phyloP scores from a whole-genome alignment of 1,140 invertebrate genomes.

The Araneus ventricosus region DNA sequence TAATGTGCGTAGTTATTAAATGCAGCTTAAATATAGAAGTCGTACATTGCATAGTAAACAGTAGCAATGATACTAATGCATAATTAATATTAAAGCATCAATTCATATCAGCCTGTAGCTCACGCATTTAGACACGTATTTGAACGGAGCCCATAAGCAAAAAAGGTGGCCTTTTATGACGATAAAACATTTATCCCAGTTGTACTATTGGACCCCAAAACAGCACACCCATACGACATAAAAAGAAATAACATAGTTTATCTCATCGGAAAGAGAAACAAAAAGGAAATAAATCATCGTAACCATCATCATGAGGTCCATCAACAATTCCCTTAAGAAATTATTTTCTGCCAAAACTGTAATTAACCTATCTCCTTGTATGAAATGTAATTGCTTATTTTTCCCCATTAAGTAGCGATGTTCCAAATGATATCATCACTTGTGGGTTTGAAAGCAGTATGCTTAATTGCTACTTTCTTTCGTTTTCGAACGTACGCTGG shows the following conservation, averaged over 20 bases:
- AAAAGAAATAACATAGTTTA: neutral
- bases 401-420: neutral
- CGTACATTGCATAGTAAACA: too few relatives aligned
- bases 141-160: too few relatives aligned
- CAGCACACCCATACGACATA: neutral
- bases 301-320: neutral
- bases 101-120: too few relatives aligned
- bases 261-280: neutral
- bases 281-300: neutral
- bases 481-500: neutral
- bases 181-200: neutral
- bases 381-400: conserved; percentile 3
- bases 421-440: neutral
- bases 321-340: neutral
- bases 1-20: too few relatives aligned
- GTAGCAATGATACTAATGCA: too few relatives aligned
- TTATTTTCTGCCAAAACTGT: neutral
- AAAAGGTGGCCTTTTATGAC: neutral
- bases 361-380: neutral
- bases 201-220: neutral
- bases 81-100: too few relatives aligned
- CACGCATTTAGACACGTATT: too few relatives aligned
- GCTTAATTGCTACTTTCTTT: neutral
- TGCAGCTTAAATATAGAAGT: too few relatives aligned
- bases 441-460: neutral